Percentiles rank a stretch among this genome's conserved stretches.
Conservation (phyloP, 2,888 invertebrate genomes). For the Scaptomyza tumidula region DNA sequence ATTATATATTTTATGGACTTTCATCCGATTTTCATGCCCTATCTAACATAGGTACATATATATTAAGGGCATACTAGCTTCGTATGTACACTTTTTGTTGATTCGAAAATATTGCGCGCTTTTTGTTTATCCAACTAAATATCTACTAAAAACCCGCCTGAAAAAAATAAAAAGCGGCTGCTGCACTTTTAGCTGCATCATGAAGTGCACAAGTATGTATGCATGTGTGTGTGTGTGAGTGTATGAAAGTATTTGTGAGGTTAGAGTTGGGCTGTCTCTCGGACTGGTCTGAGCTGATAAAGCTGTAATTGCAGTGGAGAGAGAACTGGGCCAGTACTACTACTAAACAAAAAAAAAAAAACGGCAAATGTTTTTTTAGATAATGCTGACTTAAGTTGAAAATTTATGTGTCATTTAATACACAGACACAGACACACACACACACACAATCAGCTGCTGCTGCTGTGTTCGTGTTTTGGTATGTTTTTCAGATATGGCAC, state of each 20-base stretch:
- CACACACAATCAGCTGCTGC: constrained; percentile 42
- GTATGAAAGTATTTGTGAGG: constrained; percentile 15
- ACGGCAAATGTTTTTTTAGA: constrained; percentile 47
- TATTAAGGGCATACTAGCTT: constrained; percentile 6
- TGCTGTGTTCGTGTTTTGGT: constrained; percentile 24
- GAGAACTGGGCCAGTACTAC: constrained; percentile 48
- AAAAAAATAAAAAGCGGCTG: constrained; percentile 26
- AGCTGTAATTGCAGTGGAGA: constrained; percentile 28
- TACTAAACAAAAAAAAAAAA: neutral
- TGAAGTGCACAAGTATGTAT: neutral
- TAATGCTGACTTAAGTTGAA: constrained; percentile 70
- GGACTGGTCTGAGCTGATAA: constrained; percentile 33
- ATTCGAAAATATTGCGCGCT: constrained; percentile 47
- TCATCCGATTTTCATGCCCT: no score
- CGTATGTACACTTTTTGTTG: constrained; percentile 31
- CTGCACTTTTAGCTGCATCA: constrained; percentile 26
- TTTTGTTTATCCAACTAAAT: constrained; percentile 43
- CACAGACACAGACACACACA: constrained; percentile 23
- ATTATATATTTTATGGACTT: no score
- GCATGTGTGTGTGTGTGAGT: constrained; percentile 5
- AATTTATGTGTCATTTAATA: constrained; percentile 72
- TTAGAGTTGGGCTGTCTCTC: constrained; percentile 24
- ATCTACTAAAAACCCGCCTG: constrained; percentile 13
- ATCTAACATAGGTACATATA: no score
- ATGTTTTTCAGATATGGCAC: constrained; percentile 46